phyloP scores from a whole-genome alignment of 2,797 vertebrate genomes.

The Cyclopterus lumpus region DNA sequence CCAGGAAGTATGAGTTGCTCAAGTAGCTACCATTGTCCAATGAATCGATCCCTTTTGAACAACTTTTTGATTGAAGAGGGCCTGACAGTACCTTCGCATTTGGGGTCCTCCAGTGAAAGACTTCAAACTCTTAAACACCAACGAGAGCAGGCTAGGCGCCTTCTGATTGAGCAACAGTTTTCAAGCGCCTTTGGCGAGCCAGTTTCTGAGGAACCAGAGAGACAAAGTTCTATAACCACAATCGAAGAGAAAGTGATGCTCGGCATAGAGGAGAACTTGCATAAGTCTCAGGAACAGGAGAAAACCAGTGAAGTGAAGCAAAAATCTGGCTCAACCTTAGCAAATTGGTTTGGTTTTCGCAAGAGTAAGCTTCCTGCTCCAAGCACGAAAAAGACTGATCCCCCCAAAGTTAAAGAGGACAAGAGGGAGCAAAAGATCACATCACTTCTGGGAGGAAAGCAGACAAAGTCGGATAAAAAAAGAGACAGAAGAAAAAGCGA shows the following conservation, averaged over 20 bases:
- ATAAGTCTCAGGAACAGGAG: slow-evolving; percentile 89
- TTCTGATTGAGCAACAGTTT: slow-evolving; percentile 81
- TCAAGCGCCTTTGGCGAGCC: slow-evolving; percentile 79
- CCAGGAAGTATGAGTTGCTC: slow-evolving; percentile 83
- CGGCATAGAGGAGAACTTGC: slow-evolving; percentile 92
- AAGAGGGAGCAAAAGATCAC: slow-evolving; percentile 88
- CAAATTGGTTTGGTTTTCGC: slow-evolving; percentile 93
- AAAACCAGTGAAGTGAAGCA: slow-evolving; percentile 84
- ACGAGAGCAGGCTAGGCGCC: slow-evolving; percentile 74
- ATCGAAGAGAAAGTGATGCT: slow-evolving; percentile 96
- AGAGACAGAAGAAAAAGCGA: slow-evolving; percentile 89
- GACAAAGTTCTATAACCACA: slow-evolving; percentile 79
- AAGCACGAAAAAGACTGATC: slow-evolving; percentile 85
- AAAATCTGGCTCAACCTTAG: slow-evolving; percentile 87
- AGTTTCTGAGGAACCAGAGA: slow-evolving; percentile 80
- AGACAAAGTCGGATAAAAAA: slow-evolving; percentile 87
- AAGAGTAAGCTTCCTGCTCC: slow-evolving; percentile 90
- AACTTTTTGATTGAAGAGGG: slow-evolving; percentile 82
- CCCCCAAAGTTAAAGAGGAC: slow-evolving; percentile 87
- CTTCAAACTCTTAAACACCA: slow-evolving; percentile 78
- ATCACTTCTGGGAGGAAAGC: slow-evolving; percentile 87
- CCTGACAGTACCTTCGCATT: slow-evolving; percentile 67
- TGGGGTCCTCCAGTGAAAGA: slow-evolving; percentile 78
- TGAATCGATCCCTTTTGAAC: slow-evolving; percentile 80
- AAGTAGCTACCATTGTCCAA: slow-evolving; percentile 84